Evolutionary conservation across 1,140 invertebrate species (phyloP), one percentile per base, ranked within the genome.

Genomic region (Chironomus striatipennis): DNA sequence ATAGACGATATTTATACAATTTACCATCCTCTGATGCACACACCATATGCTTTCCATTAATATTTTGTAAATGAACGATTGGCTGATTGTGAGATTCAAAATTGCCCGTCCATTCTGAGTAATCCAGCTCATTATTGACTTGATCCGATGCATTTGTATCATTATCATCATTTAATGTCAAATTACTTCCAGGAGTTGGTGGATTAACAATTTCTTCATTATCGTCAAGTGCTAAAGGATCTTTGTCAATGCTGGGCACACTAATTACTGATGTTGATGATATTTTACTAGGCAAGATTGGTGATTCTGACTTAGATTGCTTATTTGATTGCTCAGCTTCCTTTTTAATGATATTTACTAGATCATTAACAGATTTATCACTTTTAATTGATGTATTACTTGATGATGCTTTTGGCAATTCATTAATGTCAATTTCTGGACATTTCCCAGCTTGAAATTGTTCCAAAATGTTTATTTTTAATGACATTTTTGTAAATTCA

Each of bases 11-110:
- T 78, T 85, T 82, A 76, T 87, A 87, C 3, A 87, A 80, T 76
- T 87, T 86, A 17, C 86, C 86, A 76, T 86, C 84, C 10, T 87
- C 79, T 24, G 85, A 84, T 0, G 86, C 84, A 10, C 85, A 85
- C 43, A 87, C 74, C 6, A 81, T 78, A 15, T 74, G 75, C 57
- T 77, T 70, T 64, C 77, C 77, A 64, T 77, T 77, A 21, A 81
- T 74, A 21, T 70, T 70, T 20, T 76, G 74, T 65, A 82, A 77
- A 70, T 82, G 78, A 2, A 79, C 79, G n/a, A 82, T 80, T 20
- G 80, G 76, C 73, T 78, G 78, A 5, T 43, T 73, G 7, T 79
- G 76, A 10, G 74, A 75, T 64, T 72, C 74, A 24, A 82, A 75
- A n/a, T 57, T 74, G 3, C 81, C 79, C 5, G 65, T 18, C 65